Evolutionary conservation across 2,888 invertebrate species (phyloP), one percentile per base, ranked within the genome.

Genomic region (Drosophila kanekoi): DNA sequence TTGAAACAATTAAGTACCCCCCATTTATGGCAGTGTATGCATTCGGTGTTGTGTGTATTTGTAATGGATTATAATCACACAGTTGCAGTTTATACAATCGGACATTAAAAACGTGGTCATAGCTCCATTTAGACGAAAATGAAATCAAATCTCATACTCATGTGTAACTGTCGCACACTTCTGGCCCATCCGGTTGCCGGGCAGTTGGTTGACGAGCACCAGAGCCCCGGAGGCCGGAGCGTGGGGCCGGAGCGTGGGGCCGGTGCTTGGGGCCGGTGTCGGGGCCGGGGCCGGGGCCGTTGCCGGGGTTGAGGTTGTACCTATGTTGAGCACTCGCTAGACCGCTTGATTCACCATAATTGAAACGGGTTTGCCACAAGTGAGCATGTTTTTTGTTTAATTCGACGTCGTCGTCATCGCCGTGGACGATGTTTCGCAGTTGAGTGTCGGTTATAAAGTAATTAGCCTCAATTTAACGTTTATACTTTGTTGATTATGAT

Each of bases 401-500:
- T 63, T 73, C 66, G 40, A 65, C 59, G 49, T 20, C 44, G 74
- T 65, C 58, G 58, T 57, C 54, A 54, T 72, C 71, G 64, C 68
- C 72, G 74, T 75, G 81, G 77, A 71, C 63, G 73, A 74, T 78
- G 81, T 84, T 81, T 81, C 79, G 87, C 73, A 72, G 81, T 78
- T 86, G 87, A 84, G 84, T 84, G 85, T 79, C 85, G 85, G 85
- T 85, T 85, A 85, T 85, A 85, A 85, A 88, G 86, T 88, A 87
- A 87, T 87, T 87, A 87, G 86, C 86, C 86, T 81, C 86, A 87
- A 87, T 87, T 87, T 87, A 86, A 83, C 84, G 88, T 88, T 88
- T 80, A 88, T 87, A 88, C 88, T 83, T 77, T 83, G 86, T 88
- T 87, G 88, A 87, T 87, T 88, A 87, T 87, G 88, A 88, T 87